A percentile compares a stretch with the other conserved stretches of the same genome.
These are phyloP conservation scores for Acanthisitta chloris DNA, from an alignment of 2,113 vertebrate species.

Conservation along the genomic window DNA sequence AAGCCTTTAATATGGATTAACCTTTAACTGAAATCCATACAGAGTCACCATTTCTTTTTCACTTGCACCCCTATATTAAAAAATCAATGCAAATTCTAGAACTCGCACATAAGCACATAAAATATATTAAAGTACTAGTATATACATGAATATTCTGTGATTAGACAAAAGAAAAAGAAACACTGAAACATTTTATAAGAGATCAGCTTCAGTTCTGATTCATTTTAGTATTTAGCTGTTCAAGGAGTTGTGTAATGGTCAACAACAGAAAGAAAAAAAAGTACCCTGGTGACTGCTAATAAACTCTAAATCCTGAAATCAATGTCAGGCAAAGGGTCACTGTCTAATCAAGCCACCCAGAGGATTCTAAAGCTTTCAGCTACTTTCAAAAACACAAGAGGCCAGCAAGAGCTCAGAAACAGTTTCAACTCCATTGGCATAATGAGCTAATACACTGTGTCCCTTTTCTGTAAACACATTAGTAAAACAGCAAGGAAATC, in stretches of 20 bases:
- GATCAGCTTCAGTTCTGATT: background rate
- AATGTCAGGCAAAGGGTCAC: background rate
- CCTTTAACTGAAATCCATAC: background rate
- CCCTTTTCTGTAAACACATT: background rate
- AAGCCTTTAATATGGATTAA: background rate
- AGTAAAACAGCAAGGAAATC: background rate
- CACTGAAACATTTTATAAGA: background rate
- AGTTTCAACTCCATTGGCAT: background rate
- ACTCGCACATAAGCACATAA: background rate
- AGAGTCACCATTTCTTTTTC: background rate
- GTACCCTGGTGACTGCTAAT: background rate
- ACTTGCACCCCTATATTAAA: background rate
- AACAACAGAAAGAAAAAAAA: background rate
- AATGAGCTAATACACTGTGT: background rate
- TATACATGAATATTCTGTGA: background rate
- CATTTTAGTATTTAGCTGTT: background rate
- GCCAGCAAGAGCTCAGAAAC: background rate
- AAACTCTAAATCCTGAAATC: slow-evolving; percentile 54
- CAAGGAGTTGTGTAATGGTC: background rate
- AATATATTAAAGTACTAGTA: background rate
- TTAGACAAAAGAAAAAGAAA: background rate
- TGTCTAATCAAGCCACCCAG: slow-evolving; percentile 18
- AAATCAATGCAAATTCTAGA: background rate
- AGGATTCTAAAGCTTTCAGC: slow-evolving; percentile 39
- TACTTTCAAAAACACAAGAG: background rate